A percentile compares a stretch with the other conserved stretches of the same genome.
Evolutionary conservation across 2,888 invertebrate species (phyloP).

Genomic region (Pherbina coryleti): DNA sequence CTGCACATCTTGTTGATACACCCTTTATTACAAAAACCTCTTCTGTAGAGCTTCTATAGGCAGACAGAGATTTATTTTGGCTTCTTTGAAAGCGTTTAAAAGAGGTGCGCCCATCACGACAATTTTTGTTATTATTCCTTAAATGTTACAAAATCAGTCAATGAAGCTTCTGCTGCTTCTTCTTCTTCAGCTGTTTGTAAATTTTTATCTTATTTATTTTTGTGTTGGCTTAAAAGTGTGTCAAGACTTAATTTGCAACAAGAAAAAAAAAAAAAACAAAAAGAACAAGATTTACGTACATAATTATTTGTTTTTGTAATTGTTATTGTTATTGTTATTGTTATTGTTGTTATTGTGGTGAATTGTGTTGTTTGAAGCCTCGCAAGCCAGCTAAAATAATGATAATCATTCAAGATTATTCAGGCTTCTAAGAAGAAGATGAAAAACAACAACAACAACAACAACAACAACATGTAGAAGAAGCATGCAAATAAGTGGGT

Average conservation of each 20-base stretch:
- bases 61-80: no score
- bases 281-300: neutral
- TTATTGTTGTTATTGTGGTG: neutral
- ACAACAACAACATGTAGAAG: neutral
- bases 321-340: neutral
- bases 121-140: neutral
- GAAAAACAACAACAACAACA: neutral
- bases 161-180: neutral
- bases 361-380: neutral
- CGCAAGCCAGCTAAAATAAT: no score
- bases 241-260: constrained; percentile 4
- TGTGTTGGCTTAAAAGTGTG: neutral
- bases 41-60: no score
- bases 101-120: neutral
- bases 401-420: neutral
- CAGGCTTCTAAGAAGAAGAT: neutral
- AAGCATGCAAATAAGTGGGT: neutral
- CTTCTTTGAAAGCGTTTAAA: no score
- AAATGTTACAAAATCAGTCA: neutral
- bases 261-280: neutral
- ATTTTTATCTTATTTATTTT: neutral
- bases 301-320: neutral
- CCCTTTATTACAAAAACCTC: no score
- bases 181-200: neutral
- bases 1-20: no score